Conservation (phyloP, 2,888 invertebrate species). For the Cynaeus angustus region DNA sequence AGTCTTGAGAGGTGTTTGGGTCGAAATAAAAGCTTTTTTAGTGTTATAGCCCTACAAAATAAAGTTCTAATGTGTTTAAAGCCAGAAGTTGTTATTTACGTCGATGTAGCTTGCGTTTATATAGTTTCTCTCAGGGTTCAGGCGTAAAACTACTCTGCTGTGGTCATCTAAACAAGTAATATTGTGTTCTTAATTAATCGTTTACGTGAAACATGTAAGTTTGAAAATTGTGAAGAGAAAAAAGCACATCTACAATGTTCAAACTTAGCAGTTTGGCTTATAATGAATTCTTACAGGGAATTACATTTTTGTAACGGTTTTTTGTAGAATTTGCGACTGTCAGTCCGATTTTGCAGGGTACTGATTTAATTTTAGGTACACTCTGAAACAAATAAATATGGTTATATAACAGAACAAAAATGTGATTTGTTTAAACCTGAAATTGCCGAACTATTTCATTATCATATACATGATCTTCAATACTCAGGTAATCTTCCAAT, state of each 20-base stretch:
- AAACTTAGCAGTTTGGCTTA: no score
- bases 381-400: background rate
- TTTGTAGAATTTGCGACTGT: background rate
- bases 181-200: no score
- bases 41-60: constrained; percentile 13
- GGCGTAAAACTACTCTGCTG: constrained; percentile 9
- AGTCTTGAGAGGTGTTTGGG: background rate
- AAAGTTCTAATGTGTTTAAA: background rate
- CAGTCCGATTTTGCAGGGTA: background rate
- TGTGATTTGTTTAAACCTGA: no score
- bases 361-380: background rate
- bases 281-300: background rate
- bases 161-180: constrained; percentile 15
- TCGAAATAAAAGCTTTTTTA: constrained; percentile 12
- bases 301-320: background rate
- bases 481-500: no score
- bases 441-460: no score
- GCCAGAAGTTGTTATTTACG: background rate
- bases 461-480: no score
- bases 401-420: no score
- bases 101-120: constrained; percentile 19
- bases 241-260: no score
- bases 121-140: constrained; percentile 3
- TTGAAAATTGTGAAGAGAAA: no score
- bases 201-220: no score